phyloP scores from a whole-genome alignment of 2,797 vertebrate genomes.

The Euphonia xanthogaster region DNA sequence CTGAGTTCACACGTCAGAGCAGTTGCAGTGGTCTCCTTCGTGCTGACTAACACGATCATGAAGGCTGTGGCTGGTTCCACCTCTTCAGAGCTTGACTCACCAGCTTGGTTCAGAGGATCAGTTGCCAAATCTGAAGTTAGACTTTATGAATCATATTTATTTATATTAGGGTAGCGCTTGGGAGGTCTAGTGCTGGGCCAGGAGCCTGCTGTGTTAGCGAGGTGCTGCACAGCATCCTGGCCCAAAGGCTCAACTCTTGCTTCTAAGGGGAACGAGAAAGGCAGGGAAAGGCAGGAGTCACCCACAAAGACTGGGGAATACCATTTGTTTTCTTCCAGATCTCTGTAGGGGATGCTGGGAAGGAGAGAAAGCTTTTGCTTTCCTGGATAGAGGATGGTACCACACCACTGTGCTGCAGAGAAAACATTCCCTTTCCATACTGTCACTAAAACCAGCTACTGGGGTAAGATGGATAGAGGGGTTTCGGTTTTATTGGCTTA shows the following conservation, averaged over 20 bases:
- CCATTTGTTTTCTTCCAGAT: not conserved
- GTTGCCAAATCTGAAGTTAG: not conserved
- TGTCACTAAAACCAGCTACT: not conserved
- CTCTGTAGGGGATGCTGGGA: not conserved
- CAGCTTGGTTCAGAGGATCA: not conserved
- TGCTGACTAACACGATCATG: not conserved
- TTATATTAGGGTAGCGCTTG: not conserved
- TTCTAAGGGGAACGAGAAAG: not conserved
- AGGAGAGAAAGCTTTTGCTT: not conserved
- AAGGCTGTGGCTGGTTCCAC: not conserved
- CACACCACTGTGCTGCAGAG: not conserved
- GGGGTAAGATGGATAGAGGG: not conserved
- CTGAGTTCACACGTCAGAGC: not conserved
- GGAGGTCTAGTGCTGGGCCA: not conserved
- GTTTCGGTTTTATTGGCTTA: not conserved
- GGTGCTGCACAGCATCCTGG: not conserved
- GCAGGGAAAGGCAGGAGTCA: not conserved
- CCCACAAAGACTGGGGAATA: not conserved
- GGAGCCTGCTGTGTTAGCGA: not conserved
- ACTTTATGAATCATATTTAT: conserved; percentile 4
- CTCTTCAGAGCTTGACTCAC: conserved; percentile 13
- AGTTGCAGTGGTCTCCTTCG: not conserved
- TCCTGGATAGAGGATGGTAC: not conserved
- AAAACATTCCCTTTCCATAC: not conserved
- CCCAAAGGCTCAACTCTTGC: not conserved